Percentiles rank a stretch among this genome's conserved stretches.
Evolutionary conservation across 2,797 vertebrate species (phyloP).

Genomic region (Clarias laeviceps): DNA sequence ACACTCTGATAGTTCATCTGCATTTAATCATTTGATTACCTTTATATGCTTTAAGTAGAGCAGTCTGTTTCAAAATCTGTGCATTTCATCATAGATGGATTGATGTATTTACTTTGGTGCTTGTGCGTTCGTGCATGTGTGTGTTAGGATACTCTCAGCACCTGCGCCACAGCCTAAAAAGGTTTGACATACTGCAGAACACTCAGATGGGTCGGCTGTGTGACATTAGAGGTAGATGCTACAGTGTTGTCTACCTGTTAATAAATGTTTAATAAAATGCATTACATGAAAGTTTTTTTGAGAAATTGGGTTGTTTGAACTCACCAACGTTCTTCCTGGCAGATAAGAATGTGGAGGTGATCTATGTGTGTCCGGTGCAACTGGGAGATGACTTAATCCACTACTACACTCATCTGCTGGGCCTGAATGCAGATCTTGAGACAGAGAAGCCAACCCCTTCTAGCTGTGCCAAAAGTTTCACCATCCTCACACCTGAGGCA

Average conservation of each 20-base stretch:
- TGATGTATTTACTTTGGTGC: conserved; percentile 46
- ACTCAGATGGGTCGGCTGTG: conserved; percentile 85
- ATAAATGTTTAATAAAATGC: not conserved
- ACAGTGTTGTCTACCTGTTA: not conserved
- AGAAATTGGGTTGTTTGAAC: not conserved
- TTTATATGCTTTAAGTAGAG: conserved; percentile 86
- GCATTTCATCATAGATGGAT: conserved; percentile 9
- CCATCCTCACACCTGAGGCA: conserved; percentile 89
- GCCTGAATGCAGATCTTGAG: conserved; percentile 75
- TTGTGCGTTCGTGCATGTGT: conserved; percentile 49
- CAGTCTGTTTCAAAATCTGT: conserved; percentile 66
- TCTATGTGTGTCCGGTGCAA: conserved; percentile 83
- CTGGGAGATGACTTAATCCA: conserved; percentile 80
- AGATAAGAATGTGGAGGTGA: conserved; percentile 89
- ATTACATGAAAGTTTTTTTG: not conserved
- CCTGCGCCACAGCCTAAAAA: conserved; percentile 67
- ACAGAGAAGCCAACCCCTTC: conserved; percentile 54
- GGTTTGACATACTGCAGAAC: conserved; percentile 81
- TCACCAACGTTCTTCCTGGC: conserved; percentile 7
- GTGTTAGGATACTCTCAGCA: conserved; percentile 79
- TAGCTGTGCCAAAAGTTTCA: conserved; percentile 76
- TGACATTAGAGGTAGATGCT: conserved; percentile 69
- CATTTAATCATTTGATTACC: conserved; percentile 99
- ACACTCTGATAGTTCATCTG: conserved; percentile 93
- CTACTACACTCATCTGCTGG: conserved; percentile 85